Base-by-base conservation (phyloP, 2,113 vertebrate species). In the Lepisosteus osseus region DNA sequence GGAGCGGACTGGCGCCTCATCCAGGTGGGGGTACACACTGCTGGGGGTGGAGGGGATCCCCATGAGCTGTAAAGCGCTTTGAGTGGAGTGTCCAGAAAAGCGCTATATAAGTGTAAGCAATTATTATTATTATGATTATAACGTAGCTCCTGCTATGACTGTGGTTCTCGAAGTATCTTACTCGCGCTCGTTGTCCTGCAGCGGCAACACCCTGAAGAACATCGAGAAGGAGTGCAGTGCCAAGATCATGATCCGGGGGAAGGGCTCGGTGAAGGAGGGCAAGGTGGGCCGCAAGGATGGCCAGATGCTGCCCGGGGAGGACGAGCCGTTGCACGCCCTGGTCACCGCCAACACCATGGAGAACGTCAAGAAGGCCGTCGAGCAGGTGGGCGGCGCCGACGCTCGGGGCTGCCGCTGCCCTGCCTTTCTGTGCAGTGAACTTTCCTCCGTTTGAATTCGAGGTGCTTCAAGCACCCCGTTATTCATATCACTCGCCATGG, bases 331-430 rank as follows among this genome's bases (percentile, higher is more conserved):
- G 41, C 96, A 97, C 0, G 97, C 97, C 1, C 86, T 98, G 8
- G 97, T 99, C 71, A 99, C 97, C 0, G 97, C 96, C 63, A 99
- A 97, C 85, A 98, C 97, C 2, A 98, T 97, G 96, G 97, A 98
- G 81, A 98, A 98, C 1, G 96, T 98, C 68, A 98, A 97, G 86
- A 99, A 99, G 51, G 97, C 97, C 0, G 96, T 99, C 67, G 96
- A 99, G 71, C 96, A 98, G 95, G 96, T 96, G 3, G 76, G 83
- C 14, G 6, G 6, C 3, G 0, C 41, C 3, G 4, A 51, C 4
- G 15, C 29, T 1, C 29, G 29, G 29, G 29, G 40, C 15, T 67
- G 40, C 7, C 0, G 7, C n/a, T 15, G 0, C 17, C 47, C 11
- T 47, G 41, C 8, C 12, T 9, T n/a, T 43, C 3, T 29, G 29